Evolutionary conservation across 2,797 vertebrate species (phyloP).

Genomic region (Threskiornis aethiopicus): DNA sequence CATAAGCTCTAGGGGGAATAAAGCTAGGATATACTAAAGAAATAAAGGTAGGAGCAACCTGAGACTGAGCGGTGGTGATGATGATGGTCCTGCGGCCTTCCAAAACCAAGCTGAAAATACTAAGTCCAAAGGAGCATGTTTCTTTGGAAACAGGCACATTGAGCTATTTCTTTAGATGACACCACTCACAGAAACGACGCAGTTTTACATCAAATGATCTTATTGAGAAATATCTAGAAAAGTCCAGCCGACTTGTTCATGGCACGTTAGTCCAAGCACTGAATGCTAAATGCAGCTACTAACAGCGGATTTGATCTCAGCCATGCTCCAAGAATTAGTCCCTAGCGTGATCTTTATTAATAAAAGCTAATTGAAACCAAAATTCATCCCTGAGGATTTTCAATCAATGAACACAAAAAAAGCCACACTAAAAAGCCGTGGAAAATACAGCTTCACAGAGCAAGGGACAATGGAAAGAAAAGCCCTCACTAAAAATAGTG

Average conservation of each 20-base stretch:
- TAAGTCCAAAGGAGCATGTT: not conserved
- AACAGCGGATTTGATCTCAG: not conserved
- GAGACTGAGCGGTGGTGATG: not conserved
- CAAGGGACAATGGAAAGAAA: conserved; percentile 39
- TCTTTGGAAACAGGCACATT: not conserved
- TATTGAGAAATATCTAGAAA: not conserved
- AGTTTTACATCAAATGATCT: not conserved
- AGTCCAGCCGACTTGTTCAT: not conserved
- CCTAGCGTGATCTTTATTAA: not conserved
- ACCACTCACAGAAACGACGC: not conserved
- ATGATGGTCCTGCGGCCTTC: not conserved
- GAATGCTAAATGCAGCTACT: not conserved
- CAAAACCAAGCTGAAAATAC: not conserved
- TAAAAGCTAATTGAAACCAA: conserved; percentile 38
- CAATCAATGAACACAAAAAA: not conserved
- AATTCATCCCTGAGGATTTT: not conserved
- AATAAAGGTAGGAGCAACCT: not conserved
- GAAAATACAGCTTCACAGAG: conserved; percentile 26
- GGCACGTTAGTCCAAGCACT: not conserved
- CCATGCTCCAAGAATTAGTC: not conserved
- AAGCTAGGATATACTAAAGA: not conserved
- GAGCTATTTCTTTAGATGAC: not conserved
- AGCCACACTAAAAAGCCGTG: not conserved
- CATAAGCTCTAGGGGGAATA: not conserved
- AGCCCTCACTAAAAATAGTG: conserved; percentile 45